Conservation (phyloP, 2,797 vertebrate genomes). For the Melanogrammus aeglefinus region DNA sequence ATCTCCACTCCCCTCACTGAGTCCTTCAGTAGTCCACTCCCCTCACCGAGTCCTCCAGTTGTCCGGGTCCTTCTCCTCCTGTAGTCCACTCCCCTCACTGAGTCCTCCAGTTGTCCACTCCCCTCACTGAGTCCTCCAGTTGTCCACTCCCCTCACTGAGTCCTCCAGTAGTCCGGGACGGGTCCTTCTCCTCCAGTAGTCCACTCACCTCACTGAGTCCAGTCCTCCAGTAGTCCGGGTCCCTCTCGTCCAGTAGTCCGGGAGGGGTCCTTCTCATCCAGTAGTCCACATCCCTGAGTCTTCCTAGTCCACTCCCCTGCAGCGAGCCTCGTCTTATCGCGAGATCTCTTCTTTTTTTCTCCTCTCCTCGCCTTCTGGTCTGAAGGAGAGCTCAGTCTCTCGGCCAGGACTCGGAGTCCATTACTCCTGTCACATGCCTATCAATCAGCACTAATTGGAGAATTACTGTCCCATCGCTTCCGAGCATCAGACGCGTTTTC, state of each 20-base stretch:
- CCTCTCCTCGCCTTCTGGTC: conserved; percentile 28
- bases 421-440: conserved; percentile 51
- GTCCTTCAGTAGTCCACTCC: conserved; percentile 22
- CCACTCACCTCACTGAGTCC: too few relatives aligned
- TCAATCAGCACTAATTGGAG: conserved; percentile 40
- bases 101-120: conserved; percentile 14
- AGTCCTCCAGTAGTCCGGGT: too few relatives aligned
- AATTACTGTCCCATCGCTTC: neutral
- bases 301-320: neutral
- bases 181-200: too few relatives aligned
- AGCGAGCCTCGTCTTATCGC: conserved; percentile 45
- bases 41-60: conserved; percentile 17
- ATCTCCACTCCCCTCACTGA: conserved; percentile 18
- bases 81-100: too few relatives aligned
- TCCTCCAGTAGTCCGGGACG: too few relatives aligned
- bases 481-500: neutral
- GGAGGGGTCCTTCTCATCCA: too few relatives aligned
- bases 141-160: too few relatives aligned
- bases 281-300: too few relatives aligned
- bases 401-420: conserved; percentile 60
- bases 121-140: conserved; percentile 16
- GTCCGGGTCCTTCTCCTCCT: too few relatives aligned
- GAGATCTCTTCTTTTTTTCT: conserved; percentile 45
- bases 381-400: conserved; percentile 37
- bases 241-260: too few relatives aligned